A percentile compares a stretch with the other conserved stretches of the same genome.
Evolutionary conservation across 2,797 vertebrate genomes (phyloP).

Genomic region (Trachops cirrhosus): DNA sequence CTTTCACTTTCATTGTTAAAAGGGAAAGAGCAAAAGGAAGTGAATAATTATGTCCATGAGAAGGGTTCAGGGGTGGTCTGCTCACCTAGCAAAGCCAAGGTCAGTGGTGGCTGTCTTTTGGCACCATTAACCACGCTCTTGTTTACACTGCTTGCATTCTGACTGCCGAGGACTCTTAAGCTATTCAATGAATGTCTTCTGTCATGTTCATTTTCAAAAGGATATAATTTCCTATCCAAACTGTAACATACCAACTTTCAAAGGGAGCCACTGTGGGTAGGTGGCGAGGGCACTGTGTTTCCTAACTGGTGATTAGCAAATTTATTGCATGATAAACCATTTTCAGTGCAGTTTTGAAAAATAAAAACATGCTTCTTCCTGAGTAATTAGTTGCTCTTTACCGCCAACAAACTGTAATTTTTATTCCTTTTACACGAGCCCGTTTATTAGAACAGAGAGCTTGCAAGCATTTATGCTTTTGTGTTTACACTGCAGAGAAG

Average conservation of each 20-base stretch:
- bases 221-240: constrained; percentile 77
- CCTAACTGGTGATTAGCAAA: constrained; percentile 81
- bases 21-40: background rate
- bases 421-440: constrained; percentile 76
- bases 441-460: constrained; percentile 61
- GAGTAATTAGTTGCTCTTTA: constrained; percentile 77
- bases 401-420: constrained; percentile 76
- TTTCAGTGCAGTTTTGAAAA: constrained; percentile 72
- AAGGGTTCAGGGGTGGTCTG: background rate
- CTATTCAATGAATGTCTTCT: constrained; percentile 67
- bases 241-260: constrained; percentile 74
- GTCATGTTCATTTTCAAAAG: constrained; percentile 77
- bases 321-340: constrained; percentile 82
- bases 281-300: constrained; percentile 70
- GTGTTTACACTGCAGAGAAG: constrained; percentile 61
- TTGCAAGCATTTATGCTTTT: constrained; percentile 62
- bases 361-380: constrained; percentile 77
- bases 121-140: constrained; percentile 26
- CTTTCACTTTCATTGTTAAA: background rate
- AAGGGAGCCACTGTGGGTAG: constrained; percentile 72
- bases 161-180: constrained; percentile 67
- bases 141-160: constrained; percentile 51
- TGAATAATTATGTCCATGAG: background rate
- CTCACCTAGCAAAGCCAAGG: constrained; percentile 32
- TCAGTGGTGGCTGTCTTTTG: constrained; percentile 24